Percentiles rank a stretch among this genome's conserved stretches.
Conservation (phyloP, 1,140 invertebrate species). For the Lethrus apterus region DNA sequence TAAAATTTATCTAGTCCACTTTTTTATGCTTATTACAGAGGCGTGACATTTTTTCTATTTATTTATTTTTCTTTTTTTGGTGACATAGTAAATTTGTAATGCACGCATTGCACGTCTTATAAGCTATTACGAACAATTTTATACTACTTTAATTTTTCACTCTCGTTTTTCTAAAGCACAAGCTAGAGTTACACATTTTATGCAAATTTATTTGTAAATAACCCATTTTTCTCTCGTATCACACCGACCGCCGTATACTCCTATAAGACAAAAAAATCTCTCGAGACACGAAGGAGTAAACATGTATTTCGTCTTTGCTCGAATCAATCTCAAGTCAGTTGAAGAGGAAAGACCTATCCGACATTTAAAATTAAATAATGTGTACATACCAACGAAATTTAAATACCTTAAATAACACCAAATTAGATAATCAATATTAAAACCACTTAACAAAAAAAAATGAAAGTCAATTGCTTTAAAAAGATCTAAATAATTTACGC, state of each 20-base stretch:
- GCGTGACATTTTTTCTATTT: conserved; percentile 19
- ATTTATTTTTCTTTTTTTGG: conserved; percentile 22
- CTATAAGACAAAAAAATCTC: too few species aligned
- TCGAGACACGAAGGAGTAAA: too few species aligned
- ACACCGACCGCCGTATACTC: conserved; percentile 16
- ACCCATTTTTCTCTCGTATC: conserved; percentile 14
- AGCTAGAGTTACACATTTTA: conserved; percentile 25
- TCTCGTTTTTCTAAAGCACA: conserved; percentile 26
- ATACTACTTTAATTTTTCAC: conserved; percentile 23
- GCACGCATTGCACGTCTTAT: conserved; percentile 26
- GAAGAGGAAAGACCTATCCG: too few species aligned
- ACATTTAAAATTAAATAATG: too few species aligned
- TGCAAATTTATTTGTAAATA: conserved; percentile 17
- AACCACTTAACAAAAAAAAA: conserved; percentile 11
- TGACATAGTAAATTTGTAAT: conserved; percentile 21
- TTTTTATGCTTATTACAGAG: conserved; percentile 8
- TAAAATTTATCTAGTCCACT: conserved; percentile 16
- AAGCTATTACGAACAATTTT: conserved; percentile 26
- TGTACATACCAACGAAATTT: neutral
- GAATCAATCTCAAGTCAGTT: too few species aligned
- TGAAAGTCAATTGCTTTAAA: conserved; percentile 11
- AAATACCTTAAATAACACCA: neutral
- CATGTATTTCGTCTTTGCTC: too few species aligned
- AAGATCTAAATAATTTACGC: conserved; percentile 14
- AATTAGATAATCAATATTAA: conserved; percentile 5